phyloP scores from a whole-genome alignment of 2,888 invertebrate species.

The Leucophora obtusa region DNA sequence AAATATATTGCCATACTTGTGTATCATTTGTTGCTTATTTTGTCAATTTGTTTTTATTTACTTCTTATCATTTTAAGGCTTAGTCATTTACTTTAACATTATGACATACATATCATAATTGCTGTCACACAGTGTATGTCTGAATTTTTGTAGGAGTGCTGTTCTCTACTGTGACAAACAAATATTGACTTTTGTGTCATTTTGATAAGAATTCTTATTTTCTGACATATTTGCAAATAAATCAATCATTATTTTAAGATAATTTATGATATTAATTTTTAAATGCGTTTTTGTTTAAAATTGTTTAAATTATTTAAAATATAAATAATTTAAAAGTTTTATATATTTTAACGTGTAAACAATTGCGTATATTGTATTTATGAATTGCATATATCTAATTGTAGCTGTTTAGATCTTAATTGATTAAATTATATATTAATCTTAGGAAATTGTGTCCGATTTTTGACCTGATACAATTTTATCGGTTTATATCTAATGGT shows the following conservation, averaged over 20 bases:
- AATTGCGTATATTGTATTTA: too few relatives aligned
- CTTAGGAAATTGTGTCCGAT: too few relatives aligned
- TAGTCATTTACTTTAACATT: constrained; percentile 38
- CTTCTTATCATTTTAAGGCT: constrained; percentile 45
- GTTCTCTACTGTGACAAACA: constrained; percentile 25
- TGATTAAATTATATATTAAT: too few relatives aligned
- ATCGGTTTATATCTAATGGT: too few relatives aligned
- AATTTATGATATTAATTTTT: not conserved
- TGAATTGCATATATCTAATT: too few relatives aligned
- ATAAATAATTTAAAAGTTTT: too few relatives aligned
- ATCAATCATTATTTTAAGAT: constrained; percentile 37
- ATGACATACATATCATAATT: constrained; percentile 19
- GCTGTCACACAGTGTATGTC: constrained; percentile 25
- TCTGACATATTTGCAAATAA: constrained; percentile 55
- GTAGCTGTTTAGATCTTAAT: too few relatives aligned
- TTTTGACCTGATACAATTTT: too few relatives aligned
- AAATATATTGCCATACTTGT: constrained; percentile 1
- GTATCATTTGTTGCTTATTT: constrained; percentile 8
- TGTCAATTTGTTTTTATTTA: constrained; percentile 9
- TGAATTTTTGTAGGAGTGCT: constrained; percentile 25
- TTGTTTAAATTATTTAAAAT: too few relatives aligned
- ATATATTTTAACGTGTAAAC: too few relatives aligned
- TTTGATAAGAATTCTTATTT: constrained; percentile 20
- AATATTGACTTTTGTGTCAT: constrained; percentile 38
- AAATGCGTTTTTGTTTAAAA: not conserved